Conservation (phyloP, 2,113 vertebrate species). For the Equus quagga region DNA sequence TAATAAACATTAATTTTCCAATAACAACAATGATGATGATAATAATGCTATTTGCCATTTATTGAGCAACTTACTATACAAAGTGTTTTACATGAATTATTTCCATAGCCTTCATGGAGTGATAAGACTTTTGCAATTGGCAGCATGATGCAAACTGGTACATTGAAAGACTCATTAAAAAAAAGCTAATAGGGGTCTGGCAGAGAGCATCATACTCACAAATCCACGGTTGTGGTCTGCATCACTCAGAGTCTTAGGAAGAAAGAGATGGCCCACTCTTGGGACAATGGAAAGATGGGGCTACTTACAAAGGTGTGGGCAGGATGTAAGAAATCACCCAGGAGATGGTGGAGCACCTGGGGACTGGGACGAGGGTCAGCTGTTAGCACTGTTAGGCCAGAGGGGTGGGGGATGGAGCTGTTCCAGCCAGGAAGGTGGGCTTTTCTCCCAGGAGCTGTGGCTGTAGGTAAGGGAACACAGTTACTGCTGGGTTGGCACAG, state of each 20-base stretch:
- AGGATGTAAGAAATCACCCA: neutral
- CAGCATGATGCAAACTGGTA: neutral
- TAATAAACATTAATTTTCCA: constrained; percentile 27
- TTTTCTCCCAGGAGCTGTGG: neutral
- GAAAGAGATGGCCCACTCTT: neutral
- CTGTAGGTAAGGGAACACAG: neutral
- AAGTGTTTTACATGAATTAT: neutral
- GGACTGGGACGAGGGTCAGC: neutral
- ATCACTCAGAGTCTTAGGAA: neutral
- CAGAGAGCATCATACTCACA: neutral
- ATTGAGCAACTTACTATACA: neutral
- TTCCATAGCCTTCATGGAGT: neutral
- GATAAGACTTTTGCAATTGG: neutral
- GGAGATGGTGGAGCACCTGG: neutral
- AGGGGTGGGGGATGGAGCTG: neutral
- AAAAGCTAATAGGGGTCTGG: neutral
- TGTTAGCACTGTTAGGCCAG: neutral
- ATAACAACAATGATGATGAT: neutral
- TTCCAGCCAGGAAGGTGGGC: neutral
- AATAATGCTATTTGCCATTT: neutral
- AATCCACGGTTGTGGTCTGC: neutral
- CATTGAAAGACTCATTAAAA: neutral
- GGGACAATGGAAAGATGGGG: neutral
- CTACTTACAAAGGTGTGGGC: neutral
- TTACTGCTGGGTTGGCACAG: neutral